A percentile compares a stretch with the other conserved stretches of the same genome.
Evolutionary conservation across 2,113 vertebrate genomes (phyloP).

Genomic region (Baryphthengus martii): DNA sequence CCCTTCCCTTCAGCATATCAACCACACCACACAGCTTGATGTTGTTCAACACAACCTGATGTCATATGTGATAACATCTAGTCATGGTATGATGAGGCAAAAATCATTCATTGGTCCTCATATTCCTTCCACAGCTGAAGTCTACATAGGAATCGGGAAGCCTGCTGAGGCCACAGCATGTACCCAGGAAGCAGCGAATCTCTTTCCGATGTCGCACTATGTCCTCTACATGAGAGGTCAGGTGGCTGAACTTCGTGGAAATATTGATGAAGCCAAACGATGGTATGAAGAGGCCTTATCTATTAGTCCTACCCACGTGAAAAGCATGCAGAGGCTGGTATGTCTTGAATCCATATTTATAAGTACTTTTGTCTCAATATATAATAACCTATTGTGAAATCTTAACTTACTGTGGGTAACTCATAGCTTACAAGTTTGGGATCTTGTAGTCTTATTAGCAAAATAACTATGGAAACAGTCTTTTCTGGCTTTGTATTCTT

Average conservation of each 20-base stretch:
- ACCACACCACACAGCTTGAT: no score
- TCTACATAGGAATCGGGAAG: conserved; percentile 95
- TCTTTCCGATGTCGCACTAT: conserved; percentile 95
- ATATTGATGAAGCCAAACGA: conserved; percentile 90
- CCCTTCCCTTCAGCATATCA: no score
- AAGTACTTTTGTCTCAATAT: background rate
- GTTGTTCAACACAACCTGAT: no score
- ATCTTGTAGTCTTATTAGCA: background rate
- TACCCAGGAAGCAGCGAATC: conserved; percentile 95
- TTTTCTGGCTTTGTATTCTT: background rate
- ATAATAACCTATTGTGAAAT: background rate
- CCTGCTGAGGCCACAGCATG: conserved; percentile 93
- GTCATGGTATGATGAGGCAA: background rate
- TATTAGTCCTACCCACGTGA: conserved; percentile 97
- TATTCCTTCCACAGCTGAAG: conserved; percentile 82
- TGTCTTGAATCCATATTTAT: conserved; percentile 26
- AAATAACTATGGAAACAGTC: background rate
- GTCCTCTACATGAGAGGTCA: conserved; percentile 96
- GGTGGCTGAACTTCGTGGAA: conserved; percentile 92
- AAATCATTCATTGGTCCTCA: background rate
- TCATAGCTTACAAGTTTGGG: background rate
- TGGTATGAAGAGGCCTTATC: conserved; percentile 98
- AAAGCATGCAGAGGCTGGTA: conserved; percentile 99
- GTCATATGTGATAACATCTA: background rate
- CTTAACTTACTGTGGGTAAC: background rate